Percentiles rank a stretch among this genome's conserved stretches.
These are phyloP conservation scores for Nymphalis io DNA, from an alignment of 1,140 invertebrate genomes.

Conservation along the genomic window DNA sequence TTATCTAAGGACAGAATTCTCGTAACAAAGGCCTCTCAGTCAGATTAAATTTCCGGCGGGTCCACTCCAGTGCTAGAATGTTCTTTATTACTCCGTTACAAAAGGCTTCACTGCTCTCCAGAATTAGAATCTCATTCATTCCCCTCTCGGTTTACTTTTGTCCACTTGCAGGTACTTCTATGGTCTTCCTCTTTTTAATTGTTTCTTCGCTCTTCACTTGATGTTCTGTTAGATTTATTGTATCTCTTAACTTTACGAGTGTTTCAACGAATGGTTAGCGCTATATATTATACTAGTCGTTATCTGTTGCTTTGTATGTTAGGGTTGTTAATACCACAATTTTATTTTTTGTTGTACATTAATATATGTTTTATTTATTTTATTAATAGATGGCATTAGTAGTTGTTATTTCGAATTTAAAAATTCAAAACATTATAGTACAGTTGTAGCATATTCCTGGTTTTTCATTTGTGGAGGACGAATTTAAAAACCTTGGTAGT, in stretches of 20 bases:
- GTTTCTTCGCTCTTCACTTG: conserved; percentile 36
- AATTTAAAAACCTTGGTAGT: too few relatives aligned
- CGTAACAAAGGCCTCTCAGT: conserved; percentile 65
- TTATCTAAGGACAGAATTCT: conserved; percentile 71
- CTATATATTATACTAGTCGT: background rate
- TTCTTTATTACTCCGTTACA: conserved; percentile 73
- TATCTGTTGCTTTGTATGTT: too few relatives aligned
- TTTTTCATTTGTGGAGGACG: too few relatives aligned
- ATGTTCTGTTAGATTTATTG: conserved; percentile 34
- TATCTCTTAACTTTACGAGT: conserved; percentile 34
- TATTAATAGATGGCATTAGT: too few relatives aligned
- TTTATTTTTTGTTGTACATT: too few relatives aligned
- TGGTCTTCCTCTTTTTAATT: conserved; percentile 37
- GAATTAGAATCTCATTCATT: conserved; percentile 71
- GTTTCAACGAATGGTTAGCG: conserved; percentile 9
- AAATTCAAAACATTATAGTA: too few relatives aligned
- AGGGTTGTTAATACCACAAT: too few relatives aligned
- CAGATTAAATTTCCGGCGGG: conserved; percentile 76
- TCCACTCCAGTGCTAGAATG: conserved; percentile 72
- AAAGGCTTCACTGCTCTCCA: conserved; percentile 62
- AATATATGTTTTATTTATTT: too few relatives aligned
- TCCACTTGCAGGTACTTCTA: conserved; percentile 50
- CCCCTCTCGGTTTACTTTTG: conserved; percentile 56
- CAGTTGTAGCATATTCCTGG: too few relatives aligned
- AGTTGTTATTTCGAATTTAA: too few relatives aligned